These are phyloP conservation scores for Callospermophilus lateralis DNA, from an alignment of 2,113 vertebrate genomes.

Conservation along the genomic window DNA sequence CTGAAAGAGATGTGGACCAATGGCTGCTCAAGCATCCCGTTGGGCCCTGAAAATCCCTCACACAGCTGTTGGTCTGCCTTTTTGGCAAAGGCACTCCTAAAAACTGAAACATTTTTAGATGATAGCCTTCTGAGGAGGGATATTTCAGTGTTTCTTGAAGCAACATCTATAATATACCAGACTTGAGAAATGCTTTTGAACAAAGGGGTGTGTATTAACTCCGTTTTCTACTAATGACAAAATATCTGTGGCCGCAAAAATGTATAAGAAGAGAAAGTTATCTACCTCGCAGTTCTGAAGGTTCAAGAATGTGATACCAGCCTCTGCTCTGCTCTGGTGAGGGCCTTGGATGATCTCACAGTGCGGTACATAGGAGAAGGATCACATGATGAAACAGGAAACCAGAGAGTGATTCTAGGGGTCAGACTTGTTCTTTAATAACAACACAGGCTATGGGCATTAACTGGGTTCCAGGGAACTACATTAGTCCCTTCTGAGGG, in stretches of 20 bases:
- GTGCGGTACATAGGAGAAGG: background rate
- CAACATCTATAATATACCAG: background rate
- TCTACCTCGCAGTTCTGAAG: background rate
- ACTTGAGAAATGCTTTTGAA: background rate
- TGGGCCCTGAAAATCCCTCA: background rate
- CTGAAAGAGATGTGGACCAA: background rate
- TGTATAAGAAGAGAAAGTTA: background rate
- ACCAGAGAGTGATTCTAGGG: background rate
- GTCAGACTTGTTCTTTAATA: background rate
- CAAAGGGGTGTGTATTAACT: background rate
- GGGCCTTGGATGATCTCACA: background rate
- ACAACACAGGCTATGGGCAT: background rate
- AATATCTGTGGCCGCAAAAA: background rate
- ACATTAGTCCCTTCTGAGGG: background rate
- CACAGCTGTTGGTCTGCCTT: background rate
- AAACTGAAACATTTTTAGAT: background rate
- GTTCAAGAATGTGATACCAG: background rate
- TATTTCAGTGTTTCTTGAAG: conserved; percentile 39
- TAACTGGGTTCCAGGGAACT: background rate
- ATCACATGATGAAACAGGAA: background rate
- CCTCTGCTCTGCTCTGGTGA: background rate
- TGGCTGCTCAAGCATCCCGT: background rate
- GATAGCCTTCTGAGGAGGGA: background rate
- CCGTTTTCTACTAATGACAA: background rate
- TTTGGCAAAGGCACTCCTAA: background rate